Evolutionary conservation across 2,888 invertebrate species (phyloP).

Genomic region (Polyommatus icarus): DNA sequence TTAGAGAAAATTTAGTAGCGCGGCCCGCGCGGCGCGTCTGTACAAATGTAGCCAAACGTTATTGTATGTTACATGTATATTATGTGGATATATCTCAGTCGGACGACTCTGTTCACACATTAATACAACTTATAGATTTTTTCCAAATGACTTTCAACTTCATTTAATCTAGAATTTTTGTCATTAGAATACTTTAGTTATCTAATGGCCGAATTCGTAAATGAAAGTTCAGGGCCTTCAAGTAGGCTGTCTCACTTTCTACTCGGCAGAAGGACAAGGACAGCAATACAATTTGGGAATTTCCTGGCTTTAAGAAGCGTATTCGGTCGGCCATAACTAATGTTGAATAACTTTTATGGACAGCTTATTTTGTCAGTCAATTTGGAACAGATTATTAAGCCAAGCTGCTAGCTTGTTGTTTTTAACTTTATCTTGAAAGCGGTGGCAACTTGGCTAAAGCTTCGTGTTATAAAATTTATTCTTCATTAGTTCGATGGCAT

Average conservation of each 20-base stretch:
- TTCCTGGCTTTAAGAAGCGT: not conserved
- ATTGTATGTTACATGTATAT: slow-evolving; percentile 26
- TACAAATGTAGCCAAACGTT: slow-evolving; percentile 30
- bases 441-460: not conserved
- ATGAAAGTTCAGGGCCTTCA: not conserved
- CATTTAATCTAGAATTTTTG: not conserved
- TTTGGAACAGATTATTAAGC: not conserved
- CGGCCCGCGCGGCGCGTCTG: slow-evolving; percentile 24
- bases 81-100: slow-evolving; percentile 27
- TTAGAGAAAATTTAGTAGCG: slow-evolving; percentile 17
- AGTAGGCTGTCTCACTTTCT: not conserved
- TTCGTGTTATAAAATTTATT: not conserved
- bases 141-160: slow-evolving; percentile 9
- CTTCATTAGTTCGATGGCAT: not conserved
- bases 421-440: not conserved
- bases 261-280: not conserved
- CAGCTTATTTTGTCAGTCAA: not conserved
- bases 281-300: not conserved
- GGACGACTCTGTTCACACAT: slow-evolving; percentile 4
- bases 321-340: not conserved
- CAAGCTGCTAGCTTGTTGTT: not conserved
- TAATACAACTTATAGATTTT: slow-evolving; percentile 10
- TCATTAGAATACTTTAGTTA: slow-evolving; percentile 9
- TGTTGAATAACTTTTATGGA: not conserved
- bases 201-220: not conserved